Base-by-base conservation (phyloP, 2,797 vertebrate species). In the Sebastolobus altivelis region DNA sequence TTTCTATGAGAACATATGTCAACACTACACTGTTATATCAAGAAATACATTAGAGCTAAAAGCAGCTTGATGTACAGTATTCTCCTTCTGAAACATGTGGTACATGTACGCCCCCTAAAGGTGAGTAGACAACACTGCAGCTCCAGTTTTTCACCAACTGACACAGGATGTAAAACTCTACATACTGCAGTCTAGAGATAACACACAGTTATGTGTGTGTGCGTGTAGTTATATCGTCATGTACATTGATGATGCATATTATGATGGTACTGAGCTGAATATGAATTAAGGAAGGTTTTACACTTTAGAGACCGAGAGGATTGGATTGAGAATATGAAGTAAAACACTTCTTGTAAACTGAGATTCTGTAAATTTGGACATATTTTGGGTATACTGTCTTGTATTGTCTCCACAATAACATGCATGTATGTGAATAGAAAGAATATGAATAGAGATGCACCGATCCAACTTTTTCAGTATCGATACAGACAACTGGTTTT, bases 161-260 rank as follows among this genome's bases (percentile, higher is more conserved):
- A 65, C 60, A 87, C 71, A 90, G 87, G 88, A 88, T 75, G 77
- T 83, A 20, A 63, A 83, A 71, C 46, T 43, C 62, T 61, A 56
- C 75, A 67, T 75, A 6, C 87, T 88, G 88, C 75, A 76, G 63
- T 8, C n/a, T 0, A 58, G 75, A 88, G 87, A 89, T 89, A 89
- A 87, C 83, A 31, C 46, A 5, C 62, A 27, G 38, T 14, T 5
- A 7, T 37, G 12, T 49, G 25, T 4, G 14, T 49, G 61, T 33
- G 63, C 2, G 4, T 58, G 54, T 31, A 52, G 27, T 69, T 80
- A 46, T 37, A 59, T 16, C 31, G 38, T 61, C 72, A 75, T 58
- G 11, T 65, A 31, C 5, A 20, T 12, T 27, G 31, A 4, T n/a
- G 29, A 60, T n/a, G 25, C 11, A 37, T 33, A 31, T 18, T 59